These are phyloP conservation scores for Gallinago paraguaiae DNA, from an alignment of 2,113 vertebrate genomes.

Conservation along the genomic window DNA sequence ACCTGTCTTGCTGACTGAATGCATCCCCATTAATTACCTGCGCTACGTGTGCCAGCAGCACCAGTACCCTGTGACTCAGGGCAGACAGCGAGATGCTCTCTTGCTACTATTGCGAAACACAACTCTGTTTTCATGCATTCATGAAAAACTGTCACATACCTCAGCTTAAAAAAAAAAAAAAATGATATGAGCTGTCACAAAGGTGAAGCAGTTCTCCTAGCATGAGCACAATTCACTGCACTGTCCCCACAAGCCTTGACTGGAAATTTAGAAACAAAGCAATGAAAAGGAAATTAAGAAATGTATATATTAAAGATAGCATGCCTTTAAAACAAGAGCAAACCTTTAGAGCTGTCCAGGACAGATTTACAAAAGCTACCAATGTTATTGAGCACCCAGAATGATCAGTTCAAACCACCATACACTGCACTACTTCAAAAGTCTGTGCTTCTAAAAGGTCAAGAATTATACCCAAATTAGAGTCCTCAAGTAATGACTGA, in stretches of 20 bases:
- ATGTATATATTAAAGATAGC: background rate
- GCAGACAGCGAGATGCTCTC: background rate
- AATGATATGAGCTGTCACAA: background rate
- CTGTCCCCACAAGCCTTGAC: background rate
- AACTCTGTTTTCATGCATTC: background rate
- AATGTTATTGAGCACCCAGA: background rate
- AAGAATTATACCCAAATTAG: background rate
- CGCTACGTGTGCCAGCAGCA: background rate
- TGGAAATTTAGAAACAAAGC: background rate
- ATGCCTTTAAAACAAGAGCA: background rate
- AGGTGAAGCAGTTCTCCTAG: background rate
- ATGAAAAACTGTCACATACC: background rate
- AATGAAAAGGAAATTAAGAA: background rate
- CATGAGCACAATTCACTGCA: background rate
- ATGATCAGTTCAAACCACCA: background rate
- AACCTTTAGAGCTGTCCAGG: background rate
- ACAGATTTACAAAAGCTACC: background rate
- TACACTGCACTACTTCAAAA: background rate
- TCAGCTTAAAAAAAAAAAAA: background rate
- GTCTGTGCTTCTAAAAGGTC: background rate
- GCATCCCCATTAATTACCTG: background rate
- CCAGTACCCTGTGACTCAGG: background rate
- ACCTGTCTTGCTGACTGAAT: background rate
- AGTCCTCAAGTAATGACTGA: background rate
- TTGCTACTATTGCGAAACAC: background rate